These are phyloP conservation scores for Corapipo altera DNA, from an alignment of 2,113 vertebrate genomes.

Conservation along the genomic window DNA sequence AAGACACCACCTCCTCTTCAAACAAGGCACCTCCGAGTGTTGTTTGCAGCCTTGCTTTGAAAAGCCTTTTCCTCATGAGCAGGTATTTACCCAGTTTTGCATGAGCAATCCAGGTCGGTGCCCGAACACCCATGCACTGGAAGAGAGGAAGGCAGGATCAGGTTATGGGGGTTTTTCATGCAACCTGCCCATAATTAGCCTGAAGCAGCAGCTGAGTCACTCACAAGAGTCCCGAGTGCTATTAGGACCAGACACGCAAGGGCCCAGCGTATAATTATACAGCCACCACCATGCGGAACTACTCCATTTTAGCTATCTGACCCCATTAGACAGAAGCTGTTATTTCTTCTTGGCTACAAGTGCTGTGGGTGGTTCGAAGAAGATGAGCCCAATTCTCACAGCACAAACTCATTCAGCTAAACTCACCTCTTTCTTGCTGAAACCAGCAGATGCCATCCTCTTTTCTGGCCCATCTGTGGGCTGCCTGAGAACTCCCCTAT, in stretches of 20 bases:
- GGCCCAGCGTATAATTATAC: constrained; percentile 45
- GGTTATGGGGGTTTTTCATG: background rate
- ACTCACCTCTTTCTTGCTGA: background rate
- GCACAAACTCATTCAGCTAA: background rate
- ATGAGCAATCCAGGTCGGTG: background rate
- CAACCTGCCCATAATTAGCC: constrained; percentile 52
- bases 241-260: constrained; percentile 53
- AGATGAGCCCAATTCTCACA: background rate
- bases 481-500: background rate
- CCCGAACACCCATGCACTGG: background rate
- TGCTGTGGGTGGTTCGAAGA: background rate
- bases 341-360: background rate
- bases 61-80: background rate
- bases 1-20: background rate
- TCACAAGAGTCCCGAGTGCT: constrained; percentile 22
- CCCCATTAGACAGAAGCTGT: constrained; percentile 45
- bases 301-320: constrained; percentile 48
- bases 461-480: background rate
- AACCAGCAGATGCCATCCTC: background rate
- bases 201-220: constrained; percentile 35
- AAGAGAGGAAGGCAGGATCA: constrained; percentile 21
- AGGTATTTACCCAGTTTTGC: background rate
- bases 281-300: background rate
- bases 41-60: background rate
- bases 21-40: background rate